Evolutionary conservation across 2,113 vertebrate species (phyloP).

Genomic region (Scortum barcoo): DNA sequence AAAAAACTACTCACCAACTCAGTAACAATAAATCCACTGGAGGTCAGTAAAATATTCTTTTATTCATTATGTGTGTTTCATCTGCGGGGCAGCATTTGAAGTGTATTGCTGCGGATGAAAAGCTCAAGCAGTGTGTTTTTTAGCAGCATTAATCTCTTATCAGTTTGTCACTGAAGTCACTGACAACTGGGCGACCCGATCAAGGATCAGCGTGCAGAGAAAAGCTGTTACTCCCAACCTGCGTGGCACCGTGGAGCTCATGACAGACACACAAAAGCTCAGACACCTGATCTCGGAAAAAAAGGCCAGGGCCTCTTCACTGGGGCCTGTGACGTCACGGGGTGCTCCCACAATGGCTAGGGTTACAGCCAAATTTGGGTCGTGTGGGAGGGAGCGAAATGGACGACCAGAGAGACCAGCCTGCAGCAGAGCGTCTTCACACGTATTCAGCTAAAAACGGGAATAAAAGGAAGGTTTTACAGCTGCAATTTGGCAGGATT

Average conservation of each 20-base stretch:
- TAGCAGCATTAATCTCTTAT: slow-evolving; percentile 17
- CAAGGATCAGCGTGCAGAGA: slow-evolving; percentile 40
- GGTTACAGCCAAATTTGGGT: slow-evolving; percentile 77
- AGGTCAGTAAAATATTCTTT: slow-evolving; percentile 11
- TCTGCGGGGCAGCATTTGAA: background rate
- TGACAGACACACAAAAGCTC: slow-evolving; percentile 67
- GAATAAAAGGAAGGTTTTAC: background rate
- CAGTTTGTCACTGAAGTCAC: slow-evolving; percentile 18
- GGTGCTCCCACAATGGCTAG: slow-evolving; percentile 51
- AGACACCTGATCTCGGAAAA: slow-evolving; percentile 84
- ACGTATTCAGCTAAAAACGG: slow-evolving; percentile 5
- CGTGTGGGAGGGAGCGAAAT: slow-evolving; percentile 51
- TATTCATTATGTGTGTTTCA: background rate
- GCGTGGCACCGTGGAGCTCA: slow-evolving; percentile 1
- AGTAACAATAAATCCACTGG: background rate
- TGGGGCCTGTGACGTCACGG: slow-evolving; percentile 54
- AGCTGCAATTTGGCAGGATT: background rate
- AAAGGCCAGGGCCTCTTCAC: slow-evolving; percentile 59
- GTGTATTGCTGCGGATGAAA: background rate
- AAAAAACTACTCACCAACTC: background rate
- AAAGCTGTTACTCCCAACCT: slow-evolving; percentile 3
- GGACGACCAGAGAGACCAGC: background rate
- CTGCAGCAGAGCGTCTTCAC: slow-evolving; percentile 14
- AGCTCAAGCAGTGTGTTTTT: background rate
- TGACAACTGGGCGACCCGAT: slow-evolving; percentile 23